These are phyloP conservation scores for Gambusia affinis DNA, from an alignment of 2,113 vertebrate genomes.

Conservation along the genomic window DNA sequence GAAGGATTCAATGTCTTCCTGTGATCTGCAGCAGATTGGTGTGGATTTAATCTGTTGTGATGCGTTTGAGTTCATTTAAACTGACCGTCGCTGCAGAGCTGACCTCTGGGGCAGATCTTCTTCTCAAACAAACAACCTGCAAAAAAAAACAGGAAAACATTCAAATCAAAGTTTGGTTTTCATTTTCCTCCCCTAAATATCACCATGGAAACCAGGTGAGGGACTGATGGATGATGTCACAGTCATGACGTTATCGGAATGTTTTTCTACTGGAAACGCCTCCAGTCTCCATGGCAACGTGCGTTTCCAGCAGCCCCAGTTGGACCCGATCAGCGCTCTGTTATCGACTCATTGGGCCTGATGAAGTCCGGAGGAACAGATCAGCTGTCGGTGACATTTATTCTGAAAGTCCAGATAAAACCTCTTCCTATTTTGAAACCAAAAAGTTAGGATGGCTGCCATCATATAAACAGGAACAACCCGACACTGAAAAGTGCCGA, in stretches of 20 bases:
- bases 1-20: neutral
- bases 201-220: no score
- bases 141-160: neutral
- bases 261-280: neutral
- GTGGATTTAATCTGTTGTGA: neutral
- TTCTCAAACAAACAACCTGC: constrained; percentile 77
- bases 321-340: neutral
- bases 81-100: constrained; percentile 73
- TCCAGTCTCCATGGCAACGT: neutral
- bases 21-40: no score
- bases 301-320: constrained; percentile 4
- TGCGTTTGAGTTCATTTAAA: neutral
- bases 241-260: neutral
- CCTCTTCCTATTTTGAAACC: no score
- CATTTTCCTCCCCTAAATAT: no score
- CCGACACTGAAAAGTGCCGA: neutral
- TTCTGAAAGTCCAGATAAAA: neutral
- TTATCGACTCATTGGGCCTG: neutral
- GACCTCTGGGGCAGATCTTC: constrained; percentile 66
- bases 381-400: neutral
- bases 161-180: no score
- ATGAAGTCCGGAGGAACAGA: constrained; percentile 15
- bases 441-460: neutral
- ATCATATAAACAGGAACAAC: neutral
- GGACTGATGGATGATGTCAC: neutral